Conservation (phyloP, 2,888 invertebrate species). For the Ophion ellenae region DNA sequence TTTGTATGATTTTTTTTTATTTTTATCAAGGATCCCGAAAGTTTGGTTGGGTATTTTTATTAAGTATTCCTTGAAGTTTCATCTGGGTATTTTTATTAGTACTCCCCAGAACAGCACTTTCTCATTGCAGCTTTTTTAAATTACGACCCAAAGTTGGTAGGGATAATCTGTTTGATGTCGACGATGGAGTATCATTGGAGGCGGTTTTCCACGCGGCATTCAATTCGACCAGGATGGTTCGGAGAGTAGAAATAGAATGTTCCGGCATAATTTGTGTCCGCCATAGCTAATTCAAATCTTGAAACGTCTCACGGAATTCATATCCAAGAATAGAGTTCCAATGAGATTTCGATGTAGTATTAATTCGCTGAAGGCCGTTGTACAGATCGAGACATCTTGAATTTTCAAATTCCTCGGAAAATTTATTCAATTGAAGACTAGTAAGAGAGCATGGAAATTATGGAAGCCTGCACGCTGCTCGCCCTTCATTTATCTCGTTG, state of each 20-base stretch:
- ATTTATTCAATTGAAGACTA: neutral
- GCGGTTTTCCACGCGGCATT: neutral
- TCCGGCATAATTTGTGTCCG: neutral
- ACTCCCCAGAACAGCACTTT: neutral
- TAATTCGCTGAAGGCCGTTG: neutral
- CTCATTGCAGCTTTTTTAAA: neutral
- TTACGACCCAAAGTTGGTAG: neutral
- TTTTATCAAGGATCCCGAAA: neutral
- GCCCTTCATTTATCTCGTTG: neutral
- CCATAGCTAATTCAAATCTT: neutral
- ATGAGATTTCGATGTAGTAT: neutral
- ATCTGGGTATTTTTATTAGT: neutral
- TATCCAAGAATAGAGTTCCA: neutral
- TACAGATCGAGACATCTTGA: neutral
- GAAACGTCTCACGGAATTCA: neutral
- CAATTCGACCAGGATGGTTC: neutral
- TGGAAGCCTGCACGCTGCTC: neutral
- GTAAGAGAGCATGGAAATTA: neutral
- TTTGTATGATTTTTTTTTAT: too few relatives aligned
- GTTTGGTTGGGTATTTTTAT: neutral
- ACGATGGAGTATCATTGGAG: neutral
- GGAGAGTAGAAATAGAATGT: neutral
- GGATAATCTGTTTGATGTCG: neutral
- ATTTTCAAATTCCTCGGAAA: neutral
- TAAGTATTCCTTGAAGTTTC: neutral